Base-by-base conservation (phyloP, 2,113 vertebrate species). In the Tetrax tetrax region DNA sequence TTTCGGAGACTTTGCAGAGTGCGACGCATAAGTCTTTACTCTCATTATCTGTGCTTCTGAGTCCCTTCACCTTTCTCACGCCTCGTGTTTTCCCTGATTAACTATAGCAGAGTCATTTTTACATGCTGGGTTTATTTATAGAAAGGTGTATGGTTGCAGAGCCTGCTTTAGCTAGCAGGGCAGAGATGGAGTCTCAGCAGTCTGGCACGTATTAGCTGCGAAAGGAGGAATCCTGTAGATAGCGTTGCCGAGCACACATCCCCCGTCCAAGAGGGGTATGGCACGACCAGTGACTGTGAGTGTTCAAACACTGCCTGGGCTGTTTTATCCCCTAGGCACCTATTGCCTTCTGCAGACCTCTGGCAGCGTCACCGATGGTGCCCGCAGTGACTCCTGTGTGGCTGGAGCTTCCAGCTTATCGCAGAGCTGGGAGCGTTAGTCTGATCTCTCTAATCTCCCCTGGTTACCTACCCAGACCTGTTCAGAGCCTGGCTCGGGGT, bases 41-140 rank as follows among this genome's bases (percentile, higher is more conserved):
- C 64, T 86, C 51, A 0, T 75, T 57, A 27, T 24, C 53, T 60
- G 56, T 29, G 57, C 77, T 70, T 21, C 64, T 53, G 65, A 33
- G 74, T 50, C 35, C 45, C 25, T 33, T 70, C 64, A 17, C 83
- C 51, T 76, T 70, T 63, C 87, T 31, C 66, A 48, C n/a, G 25
- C 72, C 69, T 76, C 17, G 0, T 87, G 87, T 87, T 83, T 85
- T 27, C 86, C 57, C 41, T 35, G 61, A 50, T 92, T 87, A 94
- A 95, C 92, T 96, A 89, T 93, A 95, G 96, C 78, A 70, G 90
- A 64, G 92, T 82, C 31, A 69, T 71, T 97, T 92, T 75, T 69
- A 45, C 3, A 0, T 24, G 28, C 81, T 61, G 83, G 41, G 54
- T 38, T 83, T 97, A 97, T 97, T 96, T 96, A 76, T 96, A 87